Base-by-base conservation (phyloP, 1,140 invertebrate species). In the Palaemon carinicauda region DNA sequence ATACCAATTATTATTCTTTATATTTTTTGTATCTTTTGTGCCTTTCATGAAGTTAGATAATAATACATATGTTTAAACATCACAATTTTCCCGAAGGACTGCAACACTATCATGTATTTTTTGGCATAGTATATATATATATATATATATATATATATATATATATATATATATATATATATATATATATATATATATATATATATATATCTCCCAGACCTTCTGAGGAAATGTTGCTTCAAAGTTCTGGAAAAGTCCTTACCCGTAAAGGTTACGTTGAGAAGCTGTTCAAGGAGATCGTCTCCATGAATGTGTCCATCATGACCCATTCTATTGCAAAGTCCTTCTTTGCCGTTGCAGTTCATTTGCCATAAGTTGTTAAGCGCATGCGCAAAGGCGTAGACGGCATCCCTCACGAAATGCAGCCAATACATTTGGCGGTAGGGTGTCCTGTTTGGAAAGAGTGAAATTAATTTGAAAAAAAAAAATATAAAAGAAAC, bases 331-430 rank as follows among this genome's bases (percentile, higher is more conserved):
- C 41, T 77, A 17, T 79, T 60, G 86, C 93, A 94, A 3, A 93
- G 87, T 0, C 93, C 93, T 0, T 19, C 84, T 21, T 50, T 51
- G 9, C 90, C 89, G 0, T 90, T 88, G 84, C 93, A 94, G 4
- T 90, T 83, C 1, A 91, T 90, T 17, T 75, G 41, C 56, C 92
- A 92, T 90, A 94, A 90, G 84, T 92, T 91, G 87, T 93, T 90
- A 7, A 94, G 90, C 0, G 93, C 93, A 69, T 92, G 89, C 1
- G 93, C 93, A 81, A 93, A 93, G 0, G 93, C 91, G 89, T 94
- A 93, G 3, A 92, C 92, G 0, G 93, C 92, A 89, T 94, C 93
- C 19, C 93, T 89, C 0, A 94, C 92, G 89, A 94, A 94, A 89
- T 94, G 93, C 29, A 94, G 88, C 85, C 92, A 93, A 21, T 91